Evolutionary conservation across 2,797 vertebrate genomes (phyloP), one percentile per base, ranked within the genome.

Genomic region (Distichodus sexfasciatus): DNA sequence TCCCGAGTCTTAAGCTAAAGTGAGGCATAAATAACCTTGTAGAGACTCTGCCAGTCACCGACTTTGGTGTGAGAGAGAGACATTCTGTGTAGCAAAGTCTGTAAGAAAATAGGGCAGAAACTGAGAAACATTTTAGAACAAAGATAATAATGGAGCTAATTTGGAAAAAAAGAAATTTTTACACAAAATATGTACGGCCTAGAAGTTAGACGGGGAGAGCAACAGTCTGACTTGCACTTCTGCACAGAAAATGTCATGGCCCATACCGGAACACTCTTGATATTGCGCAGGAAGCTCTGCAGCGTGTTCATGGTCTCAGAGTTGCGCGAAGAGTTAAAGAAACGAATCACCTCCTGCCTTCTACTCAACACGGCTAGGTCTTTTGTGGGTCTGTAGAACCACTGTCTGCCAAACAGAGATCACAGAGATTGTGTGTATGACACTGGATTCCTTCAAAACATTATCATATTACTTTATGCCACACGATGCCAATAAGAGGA

Each of bases 81-180:
- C 96, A 98, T 98, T 73, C 91, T 94, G 59, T 87, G 94, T 58
- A 98, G 87, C 80, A 98, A 92, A 76, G 89, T 91, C 94, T 95
- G 76, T 7, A 77, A 72, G 3, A 76, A 43, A 84, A 35, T 64
- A 38, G 63, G 23, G n/a, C 23, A 24, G 14, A 24, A n/a, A 24
- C 19, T 38, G 3, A 10, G 3, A n/a, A 15, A 15, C 14, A 35
- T 33, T 41, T 4, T 4, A 11, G 7, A 10, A 2, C 14, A 44
- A 44, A 8, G 8, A 26, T 28, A 4, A 51, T 51, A 14, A n/a
- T 28, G 1, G 31, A 21, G 23, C 8, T 43, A n/a, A n/a, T n/a
- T n/a, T n/a, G n/a, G n/a, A n/a, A 10, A 17, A 29, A 31, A 28
- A 14, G 2, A 0, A 1, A n/a, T 21, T 19, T 21, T 21, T 46